These are phyloP conservation scores for Drosophila busckii DNA, from an alignment of 1,140 invertebrate species.

Conservation along the genomic window DNA sequence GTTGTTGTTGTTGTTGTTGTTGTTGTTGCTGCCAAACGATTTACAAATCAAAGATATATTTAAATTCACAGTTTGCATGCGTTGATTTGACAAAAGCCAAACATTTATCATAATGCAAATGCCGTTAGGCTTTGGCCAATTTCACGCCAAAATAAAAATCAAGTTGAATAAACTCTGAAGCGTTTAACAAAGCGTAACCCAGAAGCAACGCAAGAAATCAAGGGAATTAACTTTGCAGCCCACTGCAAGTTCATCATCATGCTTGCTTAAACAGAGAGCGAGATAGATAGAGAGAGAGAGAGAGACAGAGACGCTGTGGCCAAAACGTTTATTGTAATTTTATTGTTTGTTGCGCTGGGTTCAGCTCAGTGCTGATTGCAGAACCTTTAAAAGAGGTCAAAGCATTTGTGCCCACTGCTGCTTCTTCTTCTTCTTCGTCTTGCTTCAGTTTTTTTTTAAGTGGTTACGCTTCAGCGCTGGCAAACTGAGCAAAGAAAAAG, in stretches of 20 bases:
- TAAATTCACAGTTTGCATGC: too few relatives aligned
- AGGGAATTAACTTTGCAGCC: conserved; percentile 16
- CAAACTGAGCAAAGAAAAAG: conserved; percentile 53
- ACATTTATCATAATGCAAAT: conserved; percentile 42
- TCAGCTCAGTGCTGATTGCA: conserved; percentile 8
- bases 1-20: neutral
- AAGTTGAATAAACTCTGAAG: conserved; percentile 62
- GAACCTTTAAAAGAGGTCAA: conserved; percentile 70
- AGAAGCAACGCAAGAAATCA: conserved; percentile 16
- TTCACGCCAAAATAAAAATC: conserved; percentile 43
- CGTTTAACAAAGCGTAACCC: conserved; percentile 65
- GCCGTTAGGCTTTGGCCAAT: conserved; percentile 19
- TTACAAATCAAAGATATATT: conserved; percentile 62
- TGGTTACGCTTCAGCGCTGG: conserved; percentile 55
- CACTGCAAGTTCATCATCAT: conserved; percentile 66
- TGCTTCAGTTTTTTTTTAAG: conserved; percentile 25
- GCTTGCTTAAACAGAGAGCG: conserved; percentile 66
- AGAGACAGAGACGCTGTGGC: too few relatives aligned
- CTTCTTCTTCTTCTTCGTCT: neutral
- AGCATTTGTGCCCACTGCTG: conserved; percentile 41
- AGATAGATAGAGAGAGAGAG: too few relatives aligned
- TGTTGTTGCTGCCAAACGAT: conserved; percentile 29
- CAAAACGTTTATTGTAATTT: conserved; percentile 72
- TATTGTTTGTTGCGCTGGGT: conserved; percentile 63
- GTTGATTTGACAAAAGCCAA: too few relatives aligned